Base-by-base conservation (phyloP, 2,113 vertebrate species). In the Sapajus apella region DNA sequence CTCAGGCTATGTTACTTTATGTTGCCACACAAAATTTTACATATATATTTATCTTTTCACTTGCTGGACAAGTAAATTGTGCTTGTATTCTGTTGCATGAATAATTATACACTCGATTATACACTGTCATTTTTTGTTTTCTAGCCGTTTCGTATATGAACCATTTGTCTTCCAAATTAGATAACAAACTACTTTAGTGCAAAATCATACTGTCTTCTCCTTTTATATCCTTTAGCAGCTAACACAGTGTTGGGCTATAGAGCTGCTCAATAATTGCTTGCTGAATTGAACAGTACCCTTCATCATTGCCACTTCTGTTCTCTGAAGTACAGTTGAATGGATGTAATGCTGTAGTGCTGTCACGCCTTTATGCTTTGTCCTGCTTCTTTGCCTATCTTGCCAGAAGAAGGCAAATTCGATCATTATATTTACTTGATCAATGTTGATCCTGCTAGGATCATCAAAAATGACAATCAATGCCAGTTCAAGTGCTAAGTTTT, bases 241-340 rank as follows among this genome's bases (percentile, higher is more conserved):
- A 96, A 87, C 75, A 79, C 12, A 52, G 52, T 13, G n/a, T 30
- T 95, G 40, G 3, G 80, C 47, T 61, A 66, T 0, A 88, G 87
- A 93, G 68, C 72, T 88, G 43, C 55, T 91, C 47, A 20, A 73
- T 61, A 91, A 83, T 66, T 58, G 88, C 89, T 37, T 91, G 81
- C 5, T 83, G 95, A 97, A 93, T 56, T 86, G 95, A 95, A 98
- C 30, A 32, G 21, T 55, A 85, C 35, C 47, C 73, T 89, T 75
- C 77, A 87, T 92, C 95, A 89, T 2, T 93, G 94, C 40, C 37
- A 64, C 64, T 79, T 93, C 93, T 97, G 81, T 95, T 86, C 89
- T 94, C 76, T 73, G 52, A 97, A 94, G 86, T 77, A 77, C 45
- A 82, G 91, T 3, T 91, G 37, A 91, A 95, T 21, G 89, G 94